Conservation (phyloP, 2,797 vertebrate genomes). For the Podarcis lilfordi region DNA sequence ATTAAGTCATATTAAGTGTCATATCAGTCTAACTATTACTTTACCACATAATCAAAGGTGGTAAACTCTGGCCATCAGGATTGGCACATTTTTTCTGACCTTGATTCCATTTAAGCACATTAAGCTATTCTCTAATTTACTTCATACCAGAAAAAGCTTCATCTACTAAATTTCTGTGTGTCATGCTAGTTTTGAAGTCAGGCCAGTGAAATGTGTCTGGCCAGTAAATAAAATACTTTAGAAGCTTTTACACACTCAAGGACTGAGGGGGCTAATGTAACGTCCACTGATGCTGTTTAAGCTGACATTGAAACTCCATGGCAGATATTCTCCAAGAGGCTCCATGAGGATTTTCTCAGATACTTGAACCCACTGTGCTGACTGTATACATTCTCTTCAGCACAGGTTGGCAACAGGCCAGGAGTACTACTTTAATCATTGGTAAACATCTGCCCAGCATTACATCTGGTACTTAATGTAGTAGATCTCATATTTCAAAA, state of each 20-base stretch:
- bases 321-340: not conserved
- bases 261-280: not conserved
- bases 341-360: not conserved
- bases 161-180: not conserved
- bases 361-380: not conserved
- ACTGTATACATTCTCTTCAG: not conserved
- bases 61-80: not conserved
- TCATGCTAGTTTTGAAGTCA: not conserved
- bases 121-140: not conserved
- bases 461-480: conserved; percentile 5
- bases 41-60: not conserved
- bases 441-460: not conserved
- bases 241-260: not conserved
- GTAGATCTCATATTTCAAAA: conserved; percentile 22
- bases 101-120: not conserved
- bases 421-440: not conserved
- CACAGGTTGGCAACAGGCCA: not conserved
- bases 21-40: not conserved
- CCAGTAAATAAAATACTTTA: not conserved
- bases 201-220: not conserved
- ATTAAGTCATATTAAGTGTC: not conserved
- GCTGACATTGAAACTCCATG: not conserved
- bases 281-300: not conserved
- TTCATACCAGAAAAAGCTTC: not conserved
- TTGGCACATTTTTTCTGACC: not conserved